A percentile compares a stretch with the other conserved stretches of the same genome.
phyloP scores from a whole-genome alignment of 2,888 invertebrate species.

The Macroteleia sp. region DNA sequence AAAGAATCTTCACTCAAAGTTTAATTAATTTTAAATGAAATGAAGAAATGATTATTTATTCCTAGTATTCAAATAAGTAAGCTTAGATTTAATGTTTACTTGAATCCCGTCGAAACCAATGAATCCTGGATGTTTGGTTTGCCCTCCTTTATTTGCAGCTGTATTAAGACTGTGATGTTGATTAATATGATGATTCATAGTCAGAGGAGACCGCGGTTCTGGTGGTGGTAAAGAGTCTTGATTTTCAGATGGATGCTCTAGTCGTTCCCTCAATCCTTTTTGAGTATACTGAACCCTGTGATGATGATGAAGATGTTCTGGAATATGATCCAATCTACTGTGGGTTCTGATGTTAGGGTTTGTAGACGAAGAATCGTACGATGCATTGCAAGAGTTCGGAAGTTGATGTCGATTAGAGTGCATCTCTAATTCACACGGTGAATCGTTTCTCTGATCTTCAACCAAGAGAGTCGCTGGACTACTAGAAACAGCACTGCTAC shows the following conservation, averaged over 20 bases:
- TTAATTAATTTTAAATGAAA: no score
- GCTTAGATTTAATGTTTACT: no score
- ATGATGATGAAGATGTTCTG: constrained; percentile 75
- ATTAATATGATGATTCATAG: constrained; percentile 66
- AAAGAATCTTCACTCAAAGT: no score
- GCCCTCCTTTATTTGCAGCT: constrained; percentile 27
- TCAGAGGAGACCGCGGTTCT: constrained; percentile 10
- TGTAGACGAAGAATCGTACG: constrained; percentile 78
- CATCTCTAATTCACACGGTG: constrained; percentile 72
- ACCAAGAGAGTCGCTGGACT: constrained; percentile 69
- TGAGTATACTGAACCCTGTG: constrained; percentile 69
- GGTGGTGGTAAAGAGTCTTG: constrained; percentile 19
- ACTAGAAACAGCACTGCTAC: constrained; percentile 69
- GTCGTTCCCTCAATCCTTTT: constrained; percentile 70
- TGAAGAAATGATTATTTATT: no score
- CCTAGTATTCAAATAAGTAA: no score
- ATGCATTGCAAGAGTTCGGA: constrained; percentile 77
- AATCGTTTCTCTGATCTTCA: constrained; percentile 72
- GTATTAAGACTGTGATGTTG: constrained; percentile 67
- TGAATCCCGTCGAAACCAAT: constrained; percentile 77
- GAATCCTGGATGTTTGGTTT: constrained; percentile 67
- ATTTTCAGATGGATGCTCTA: constrained; percentile 31
- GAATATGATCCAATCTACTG: constrained; percentile 75
- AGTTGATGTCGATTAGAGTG: constrained; percentile 75
- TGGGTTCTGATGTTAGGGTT: constrained; percentile 75